These are phyloP conservation scores for Trididemnum nubilum DNA, from an alignment of 23 tunicate genomes.

Conservation along the genomic window DNA sequence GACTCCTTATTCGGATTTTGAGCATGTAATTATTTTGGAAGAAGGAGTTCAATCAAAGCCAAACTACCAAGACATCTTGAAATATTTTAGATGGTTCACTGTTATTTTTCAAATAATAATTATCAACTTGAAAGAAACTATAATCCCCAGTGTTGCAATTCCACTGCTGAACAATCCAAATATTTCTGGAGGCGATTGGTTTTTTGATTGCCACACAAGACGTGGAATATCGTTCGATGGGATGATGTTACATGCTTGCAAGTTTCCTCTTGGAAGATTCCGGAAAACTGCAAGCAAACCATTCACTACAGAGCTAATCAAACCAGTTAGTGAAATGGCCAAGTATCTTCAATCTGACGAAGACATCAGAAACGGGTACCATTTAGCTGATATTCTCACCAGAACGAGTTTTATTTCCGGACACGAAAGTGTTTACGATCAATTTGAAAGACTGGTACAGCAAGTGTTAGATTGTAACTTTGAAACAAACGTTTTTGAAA, in stretches of 20 bases:
- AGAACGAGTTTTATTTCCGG: not conserved
- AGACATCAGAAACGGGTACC: not conserved
- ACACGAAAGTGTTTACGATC: too few species aligned
- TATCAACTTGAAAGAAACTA: constrained; percentile 7
- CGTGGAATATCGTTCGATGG: constrained; percentile 40
- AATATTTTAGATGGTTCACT: constrained; percentile 18
- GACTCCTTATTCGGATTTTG: constrained; percentile 44
- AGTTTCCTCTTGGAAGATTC: constrained; percentile 42
- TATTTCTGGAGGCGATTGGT: constrained; percentile 22
- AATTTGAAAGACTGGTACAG: too few species aligned
- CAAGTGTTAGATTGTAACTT: too few species aligned
- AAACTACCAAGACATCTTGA: not conserved
- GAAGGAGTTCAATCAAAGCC: constrained; percentile 3
- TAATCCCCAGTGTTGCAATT: constrained; percentile 2
- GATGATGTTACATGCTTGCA: constrained; percentile 28
- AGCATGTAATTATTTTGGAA: constrained; percentile 30
- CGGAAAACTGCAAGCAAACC: not conserved
- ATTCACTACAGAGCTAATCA: not conserved
- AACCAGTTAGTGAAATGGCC: constrained; percentile 3
- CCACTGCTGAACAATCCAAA: constrained; percentile 5
- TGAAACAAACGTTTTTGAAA: too few species aligned
- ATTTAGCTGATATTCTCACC: not conserved
- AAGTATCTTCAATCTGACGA: not conserved
- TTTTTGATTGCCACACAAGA: constrained; percentile 35
- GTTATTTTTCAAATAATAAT: not conserved